Base-by-base conservation (phyloP, 2,888 invertebrate genomes). In the Xestia ashworthii region DNA sequence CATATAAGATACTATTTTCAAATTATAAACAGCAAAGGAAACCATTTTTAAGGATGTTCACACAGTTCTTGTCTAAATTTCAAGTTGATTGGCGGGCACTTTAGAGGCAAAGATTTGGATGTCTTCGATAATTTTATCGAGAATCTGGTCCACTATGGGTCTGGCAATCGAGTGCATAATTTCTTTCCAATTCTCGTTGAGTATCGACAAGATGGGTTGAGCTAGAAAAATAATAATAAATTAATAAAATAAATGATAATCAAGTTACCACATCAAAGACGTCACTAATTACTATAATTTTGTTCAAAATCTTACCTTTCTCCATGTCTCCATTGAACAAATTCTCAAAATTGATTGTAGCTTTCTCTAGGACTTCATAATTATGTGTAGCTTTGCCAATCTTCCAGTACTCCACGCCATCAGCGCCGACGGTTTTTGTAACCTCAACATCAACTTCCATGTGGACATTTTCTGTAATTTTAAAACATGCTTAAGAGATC, bases 191-290 rank as follows among this genome's bases (percentile, higher is more conserved):
- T 77, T 88, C 0, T 81, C 50, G 14, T 93, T 81, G 0, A 94
- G 55, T 0, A 94, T 5, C 0, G 78, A 62, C 0, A 77, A 0
- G 5, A 94, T 19, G 0, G 92, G 90, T 44, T 83, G 84, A 66
- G 93, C 94, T 94, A 87, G 55, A 89, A 91, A 65, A 65, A 53
- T 73, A 75, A 58, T n/a, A n/a, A n/a, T n/a, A n/a, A n/a, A n/a
- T n/a, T n/a, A n/a, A n/a, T n/a, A n/a, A n/a, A n/a, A n/a, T n/a
- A n/a, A n/a, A n/a, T n/a, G n/a, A n/a, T n/a, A n/a, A n/a, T n/a
- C n/a, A n/a, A n/a, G n/a, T n/a, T n/a, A n/a, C n/a, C n/a, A n/a
- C 12, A 50, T 32, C 16, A 70, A 32, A 12, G 0, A 71, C 5
- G 38, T 8, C 9, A n/a, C 5, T 38, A 22, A 16, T 55, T 67